Evolutionary conservation across 2,113 vertebrate species (phyloP), one percentile per base, ranked within the genome.

Genomic region (Columba janthina): DNA sequence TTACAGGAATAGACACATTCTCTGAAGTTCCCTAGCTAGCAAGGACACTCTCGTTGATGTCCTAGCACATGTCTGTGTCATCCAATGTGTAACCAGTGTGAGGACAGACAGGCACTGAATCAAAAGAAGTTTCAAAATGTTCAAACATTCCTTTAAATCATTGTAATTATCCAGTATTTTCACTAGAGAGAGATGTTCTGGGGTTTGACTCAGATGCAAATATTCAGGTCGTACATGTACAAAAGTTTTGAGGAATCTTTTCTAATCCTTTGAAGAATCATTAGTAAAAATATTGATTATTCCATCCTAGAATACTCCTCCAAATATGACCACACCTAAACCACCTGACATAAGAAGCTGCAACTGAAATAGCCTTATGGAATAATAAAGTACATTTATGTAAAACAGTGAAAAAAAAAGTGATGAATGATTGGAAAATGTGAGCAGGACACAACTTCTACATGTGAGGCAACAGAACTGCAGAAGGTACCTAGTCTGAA

Each of bases 1-100:
- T 9, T 53, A 44, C 36, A 54, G 58, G 22, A 51, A 74, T 12
- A 54, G 36, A 34, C 15, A 44, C 0, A 0, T 20, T 60, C 38
- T 73, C 7, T 38, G 42, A 82, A 64, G n/a, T 11, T 58, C 38
- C 54, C 12, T 42, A 54, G 36, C 28, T 64, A 38, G 75, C 6
- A 77, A 48, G 75, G 4, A 1, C 0, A 0, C 24, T 32, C 69
- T 62, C 4, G 17, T 67, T 16, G 9, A 32, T 3, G 42, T 36
- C 36, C 76, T 44, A 81, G 21, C 12, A 66, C 48, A 44, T 0
- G 7, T 10, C 57, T 58, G 2, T 58, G 29, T 44, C 48, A 64
- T 18, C 36, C 24, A 58, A 17, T 5, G 1, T 22, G 48, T 48
- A 16, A 50, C 9, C 36, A 58, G 5, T 0, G 0, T 34, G 36